phyloP scores from a whole-genome alignment of 2,113 vertebrate species.

The Xenotilapia longispinis region DNA sequence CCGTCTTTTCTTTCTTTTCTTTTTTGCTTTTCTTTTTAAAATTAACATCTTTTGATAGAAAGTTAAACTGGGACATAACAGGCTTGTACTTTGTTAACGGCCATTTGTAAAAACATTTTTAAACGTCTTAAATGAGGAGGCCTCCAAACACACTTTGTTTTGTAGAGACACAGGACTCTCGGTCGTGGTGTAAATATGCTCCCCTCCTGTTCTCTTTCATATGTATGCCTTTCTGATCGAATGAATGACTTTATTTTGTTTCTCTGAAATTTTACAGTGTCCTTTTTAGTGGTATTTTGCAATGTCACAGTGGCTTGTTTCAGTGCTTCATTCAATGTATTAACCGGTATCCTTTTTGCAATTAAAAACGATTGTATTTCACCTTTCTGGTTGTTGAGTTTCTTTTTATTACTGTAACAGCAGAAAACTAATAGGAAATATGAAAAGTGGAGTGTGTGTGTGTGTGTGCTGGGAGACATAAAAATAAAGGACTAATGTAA shows the following conservation, averaged over 20 bases:
- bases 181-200: slow-evolving; percentile 56
- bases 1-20: neutral
- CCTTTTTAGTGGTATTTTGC: slow-evolving; percentile 67
- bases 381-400: neutral
- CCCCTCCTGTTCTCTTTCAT: slow-evolving; percentile 50
- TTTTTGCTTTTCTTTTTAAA: neutral
- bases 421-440: neutral
- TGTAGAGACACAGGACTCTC: slow-evolving; percentile 45
- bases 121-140: slow-evolving; percentile 45
- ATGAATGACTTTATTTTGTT: slow-evolving; percentile 41
- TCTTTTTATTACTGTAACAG: neutral
- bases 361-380: slow-evolving; percentile 67
- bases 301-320: slow-evolving; percentile 72
- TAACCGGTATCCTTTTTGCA: slow-evolving; percentile 68
- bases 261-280: slow-evolving; percentile 46
- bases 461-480: neutral
- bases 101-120: slow-evolving; percentile 58
- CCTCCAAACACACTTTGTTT: slow-evolving; percentile 45
- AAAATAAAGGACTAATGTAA: neutral
- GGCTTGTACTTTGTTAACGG: slow-evolving; percentile 38
- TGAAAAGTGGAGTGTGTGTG: neutral
- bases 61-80: slow-evolving; percentile 12
- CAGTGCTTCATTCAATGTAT: slow-evolving; percentile 72
- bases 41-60: slow-evolving; percentile 50
- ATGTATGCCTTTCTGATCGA: slow-evolving; percentile 47